phyloP scores from a whole-genome alignment of 2,113 vertebrate genomes.

The Rhegmatorhina hoffmannsi region DNA sequence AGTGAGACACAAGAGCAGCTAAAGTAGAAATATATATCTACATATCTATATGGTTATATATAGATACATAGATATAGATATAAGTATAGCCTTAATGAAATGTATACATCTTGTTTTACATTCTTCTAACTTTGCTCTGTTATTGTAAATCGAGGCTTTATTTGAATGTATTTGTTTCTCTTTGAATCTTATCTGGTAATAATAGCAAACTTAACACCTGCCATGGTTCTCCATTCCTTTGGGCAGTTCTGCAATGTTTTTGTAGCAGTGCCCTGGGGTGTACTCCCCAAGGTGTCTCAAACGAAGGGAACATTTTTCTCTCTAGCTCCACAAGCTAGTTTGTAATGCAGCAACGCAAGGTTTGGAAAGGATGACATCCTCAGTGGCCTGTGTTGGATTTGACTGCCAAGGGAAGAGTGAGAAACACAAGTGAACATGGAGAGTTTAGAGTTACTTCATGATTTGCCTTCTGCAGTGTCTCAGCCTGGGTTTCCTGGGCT shows the following conservation, averaged over 20 bases:
- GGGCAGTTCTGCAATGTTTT: slow-evolving; percentile 12
- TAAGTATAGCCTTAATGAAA: background rate
- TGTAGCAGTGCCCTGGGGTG: background rate
- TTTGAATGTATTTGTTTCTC: slow-evolving; percentile 6
- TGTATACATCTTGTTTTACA: background rate
- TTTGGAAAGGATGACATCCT: background rate
- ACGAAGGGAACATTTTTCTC: background rate
- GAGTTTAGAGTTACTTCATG: background rate
- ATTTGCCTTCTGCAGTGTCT: background rate
- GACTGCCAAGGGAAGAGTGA: background rate
- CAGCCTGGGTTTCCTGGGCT: background rate
- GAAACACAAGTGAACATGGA: background rate
- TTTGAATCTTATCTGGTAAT: slow-evolving; percentile 6
- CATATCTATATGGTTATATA: background rate
- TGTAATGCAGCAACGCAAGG: background rate
- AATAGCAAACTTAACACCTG: background rate
- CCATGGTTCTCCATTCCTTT: slow-evolving; percentile 12
- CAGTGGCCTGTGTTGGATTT: background rate
- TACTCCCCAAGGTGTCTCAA: background rate
- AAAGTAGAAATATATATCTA: background rate
- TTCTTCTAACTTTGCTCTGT: background rate
- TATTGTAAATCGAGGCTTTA: background rate
- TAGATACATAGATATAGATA: background rate
- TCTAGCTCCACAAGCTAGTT: background rate
- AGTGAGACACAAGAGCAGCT: background rate